Percentiles rank a stretch among this genome's conserved stretches.
Conservation (phyloP, 2,888 invertebrate genomes). For the Ophion obscuratus region DNA sequence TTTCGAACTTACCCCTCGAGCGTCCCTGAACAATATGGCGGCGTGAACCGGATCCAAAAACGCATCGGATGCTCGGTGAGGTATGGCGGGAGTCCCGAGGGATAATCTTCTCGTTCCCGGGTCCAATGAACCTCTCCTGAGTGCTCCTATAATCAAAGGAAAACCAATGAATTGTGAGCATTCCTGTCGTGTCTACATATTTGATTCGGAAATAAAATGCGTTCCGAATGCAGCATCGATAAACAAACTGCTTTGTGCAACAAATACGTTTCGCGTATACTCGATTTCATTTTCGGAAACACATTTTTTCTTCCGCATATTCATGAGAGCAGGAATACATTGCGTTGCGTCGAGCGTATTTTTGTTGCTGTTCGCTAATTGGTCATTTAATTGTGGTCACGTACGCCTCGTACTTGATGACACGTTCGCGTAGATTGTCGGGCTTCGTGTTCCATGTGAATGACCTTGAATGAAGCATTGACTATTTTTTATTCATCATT, state of each 20-base stretch:
- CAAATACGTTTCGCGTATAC: not conserved
- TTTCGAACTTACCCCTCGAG: slow-evolving; percentile 93
- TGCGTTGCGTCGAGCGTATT: slow-evolving; percentile 45
- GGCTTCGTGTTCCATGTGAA: slow-evolving; percentile 3
- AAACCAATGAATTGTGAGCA: slow-evolving; percentile 28
- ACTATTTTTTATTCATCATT: slow-evolving; percentile 28
- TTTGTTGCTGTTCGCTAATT: slow-evolving; percentile 15
- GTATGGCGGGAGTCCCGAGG: slow-evolving; percentile 87
- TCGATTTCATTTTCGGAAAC: not conserved
- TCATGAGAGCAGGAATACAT: not conserved
- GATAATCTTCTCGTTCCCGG: slow-evolving; percentile 92
- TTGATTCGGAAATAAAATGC: not conserved
- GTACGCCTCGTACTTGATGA: not conserved
- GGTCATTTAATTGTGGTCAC: slow-evolving; percentile 30
- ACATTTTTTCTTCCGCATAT: slow-evolving; percentile 1
- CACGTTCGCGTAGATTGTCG: slow-evolving; percentile 12
- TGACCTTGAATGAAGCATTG: slow-evolving; percentile 22
- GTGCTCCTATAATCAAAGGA: slow-evolving; percentile 87
- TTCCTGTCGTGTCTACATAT: not conserved
- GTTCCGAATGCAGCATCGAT: not conserved
- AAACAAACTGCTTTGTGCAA: too few species aligned
- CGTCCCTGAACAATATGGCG: slow-evolving; percentile 95
- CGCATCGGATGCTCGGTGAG: slow-evolving; percentile 91
- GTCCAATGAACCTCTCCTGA: slow-evolving; percentile 91
- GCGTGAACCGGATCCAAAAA: slow-evolving; percentile 94